Base-by-base conservation (phyloP, 2,797 vertebrate genomes). In the Pelochelys cantorii region DNA sequence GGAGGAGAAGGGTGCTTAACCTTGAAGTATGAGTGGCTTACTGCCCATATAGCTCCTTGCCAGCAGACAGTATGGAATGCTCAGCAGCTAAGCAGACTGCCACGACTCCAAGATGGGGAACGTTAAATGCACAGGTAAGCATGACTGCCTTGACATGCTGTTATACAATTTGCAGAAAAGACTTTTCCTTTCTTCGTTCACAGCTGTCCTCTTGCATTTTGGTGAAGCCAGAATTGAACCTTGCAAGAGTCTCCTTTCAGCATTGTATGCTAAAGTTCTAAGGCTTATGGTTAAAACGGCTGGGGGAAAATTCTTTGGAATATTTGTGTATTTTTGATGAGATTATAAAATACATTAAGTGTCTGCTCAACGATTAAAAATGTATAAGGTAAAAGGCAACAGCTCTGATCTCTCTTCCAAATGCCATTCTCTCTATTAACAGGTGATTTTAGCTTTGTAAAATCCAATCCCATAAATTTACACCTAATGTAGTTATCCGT, bases 131-230 rank as follows among this genome's bases (percentile, higher is more conserved):
- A 91, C 81, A 88, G 91, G 90, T 85, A 90, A 95, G 93, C 92
- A 96, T 4, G 48, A 1, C n/a, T 4, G 1, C 60, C 27, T 14
- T 89, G 85, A 3, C 90, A 91, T 83, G 93, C 83, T 85, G 23
- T 11, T 7, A 82, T 77, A 92, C 79, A 93, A 25, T 83, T 86
- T 7, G 81, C 93, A 81, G 75, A 37, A 48, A 48, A 48, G 31
- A 68, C 52, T 74, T 2, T 9, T 27, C 65, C 81, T 90, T 48
- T 6, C 4, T 1, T 88, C 2, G 0, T 0, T 34, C 1, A 71
- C 92, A 81, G 93, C 94, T 75, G 68, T 53, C 90, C 81, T 95
- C 59, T 37, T 56, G n/a, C 52, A 82, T 79, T 90, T 93, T 31
- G 92, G 93, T 77, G 89, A 65, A 93, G 86, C 89, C 81, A 56